Conservation (phyloP, 2,113 vertebrate species). For the Meriones unguiculatus region DNA sequence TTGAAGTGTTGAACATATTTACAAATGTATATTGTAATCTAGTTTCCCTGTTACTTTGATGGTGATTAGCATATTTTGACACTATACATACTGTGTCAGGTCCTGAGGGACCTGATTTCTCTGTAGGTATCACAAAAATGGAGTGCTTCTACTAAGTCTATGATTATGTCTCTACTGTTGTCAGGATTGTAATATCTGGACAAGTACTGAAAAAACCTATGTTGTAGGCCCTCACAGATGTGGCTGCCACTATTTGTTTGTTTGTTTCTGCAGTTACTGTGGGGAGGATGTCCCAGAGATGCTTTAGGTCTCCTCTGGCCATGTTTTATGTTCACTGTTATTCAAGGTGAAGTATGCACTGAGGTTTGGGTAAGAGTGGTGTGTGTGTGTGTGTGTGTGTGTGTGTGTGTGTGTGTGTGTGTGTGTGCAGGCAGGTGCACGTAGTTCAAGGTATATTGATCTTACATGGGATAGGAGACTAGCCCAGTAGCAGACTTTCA, state of each 20-base stretch:
- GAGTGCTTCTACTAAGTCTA: background rate
- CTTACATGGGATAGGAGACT: background rate
- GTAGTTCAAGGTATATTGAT: background rate
- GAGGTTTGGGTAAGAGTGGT: background rate
- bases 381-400: too few relatives aligned
- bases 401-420: too few relatives aligned
- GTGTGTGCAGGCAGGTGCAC: too few relatives aligned
- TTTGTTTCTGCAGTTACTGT: background rate
- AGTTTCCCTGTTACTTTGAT: background rate
- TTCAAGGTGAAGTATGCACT: background rate
- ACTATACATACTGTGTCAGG: background rate
- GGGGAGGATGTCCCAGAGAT: background rate
- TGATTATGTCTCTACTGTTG: background rate
- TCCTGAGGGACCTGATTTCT: background rate
- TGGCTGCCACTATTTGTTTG: too few relatives aligned
- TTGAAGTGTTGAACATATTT: background rate
- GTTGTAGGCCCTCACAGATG: background rate
- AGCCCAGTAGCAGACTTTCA: background rate
- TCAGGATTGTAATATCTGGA: background rate
- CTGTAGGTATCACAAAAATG: background rate
- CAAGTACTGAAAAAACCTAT: background rate
- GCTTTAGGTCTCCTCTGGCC: background rate
- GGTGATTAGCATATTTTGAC: background rate
- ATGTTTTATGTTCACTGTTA: background rate
- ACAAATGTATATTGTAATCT: background rate